phyloP scores from a whole-genome alignment of 2,113 vertebrate species.

The Phylloscopus trochiloides region DNA sequence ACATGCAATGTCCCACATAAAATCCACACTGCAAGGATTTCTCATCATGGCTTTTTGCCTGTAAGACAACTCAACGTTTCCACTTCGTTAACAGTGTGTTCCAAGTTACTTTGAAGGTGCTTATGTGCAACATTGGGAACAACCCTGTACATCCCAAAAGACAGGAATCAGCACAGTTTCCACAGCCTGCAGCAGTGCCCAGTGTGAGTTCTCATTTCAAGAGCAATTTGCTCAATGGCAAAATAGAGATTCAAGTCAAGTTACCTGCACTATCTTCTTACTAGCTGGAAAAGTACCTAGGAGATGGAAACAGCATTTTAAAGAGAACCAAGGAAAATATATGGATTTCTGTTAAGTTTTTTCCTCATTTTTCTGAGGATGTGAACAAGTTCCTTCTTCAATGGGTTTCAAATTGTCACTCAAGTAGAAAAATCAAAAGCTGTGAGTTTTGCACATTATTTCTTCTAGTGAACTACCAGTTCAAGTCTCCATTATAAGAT shows the following conservation, averaged over 20 bases:
- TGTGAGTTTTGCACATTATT: not conserved
- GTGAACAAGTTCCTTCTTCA: not conserved
- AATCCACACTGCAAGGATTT: not conserved
- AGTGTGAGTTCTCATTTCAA: not conserved
- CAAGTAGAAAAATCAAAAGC: not conserved
- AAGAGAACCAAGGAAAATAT: not conserved
- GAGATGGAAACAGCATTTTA: not conserved
- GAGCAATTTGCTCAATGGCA: not conserved
- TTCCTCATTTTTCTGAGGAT: not conserved
- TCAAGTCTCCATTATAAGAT: not conserved
- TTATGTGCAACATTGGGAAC: not conserved
- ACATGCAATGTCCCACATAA: not conserved
- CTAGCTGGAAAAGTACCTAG: not conserved
- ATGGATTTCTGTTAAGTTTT: not conserved
- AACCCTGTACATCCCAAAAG: not conserved
- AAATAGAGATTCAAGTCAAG: not conserved
- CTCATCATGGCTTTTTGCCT: not conserved
- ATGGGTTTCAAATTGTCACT: not conserved
- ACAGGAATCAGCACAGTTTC: not conserved
- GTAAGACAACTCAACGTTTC: not conserved
- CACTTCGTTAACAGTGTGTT: not conserved
- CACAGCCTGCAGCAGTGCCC: not conserved
- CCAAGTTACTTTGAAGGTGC: not conserved
- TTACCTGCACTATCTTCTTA: not conserved
- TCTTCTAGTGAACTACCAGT: not conserved